Base-by-base conservation (phyloP, 2,113 vertebrate genomes). In the Monarcha castaneiventris region DNA sequence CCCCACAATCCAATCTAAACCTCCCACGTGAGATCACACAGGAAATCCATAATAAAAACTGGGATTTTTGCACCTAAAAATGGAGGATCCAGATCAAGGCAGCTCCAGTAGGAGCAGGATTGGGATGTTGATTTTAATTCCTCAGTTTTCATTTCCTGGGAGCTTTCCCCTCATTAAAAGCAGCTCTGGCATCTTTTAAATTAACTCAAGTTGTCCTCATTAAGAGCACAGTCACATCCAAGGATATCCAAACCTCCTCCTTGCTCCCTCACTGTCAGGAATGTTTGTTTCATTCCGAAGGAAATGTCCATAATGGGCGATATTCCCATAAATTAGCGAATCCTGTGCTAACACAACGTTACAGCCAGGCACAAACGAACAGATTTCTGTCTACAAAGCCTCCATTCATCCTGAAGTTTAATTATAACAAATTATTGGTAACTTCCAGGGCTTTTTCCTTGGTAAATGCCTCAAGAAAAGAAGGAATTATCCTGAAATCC, bases 371-470 rank as follows among this genome's bases (percentile, higher is more conserved):
- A 78, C 46, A 86, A 95, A 94, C 62, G 82, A 95, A 94, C 89
- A 88, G 77, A 95, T 89, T 66, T 78, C 37, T 82, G 21, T 66
- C 84, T 54, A 55, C 85, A 75, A 87, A 90, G 61, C 69, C 89
- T 90, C 93, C 37, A 97, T 93, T 97, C 87, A 72, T 91, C 68
- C 62, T 76, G 90, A 97, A 96, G 90, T 87, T 97, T 97, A 97
- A 97, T 97, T 97, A 97, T 64, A 96, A 92, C 89, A 96, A 89
- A 90, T 56, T 96, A 93, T 76, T 74, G 89, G 95, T 96, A 94
- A 82, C 79, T 94, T 97, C 86, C 71, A 73, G 48, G 87, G 37
- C 63, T 93, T 96, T 96, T 96, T 90, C 90, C 64, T 93, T 89
- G 58, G 58, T 54, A 94, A 95, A 95, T 86, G 84, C 94, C 80